These are phyloP conservation scores for Acipenser oxyrinchus DNA, from an alignment of 2,797 vertebrate species.

Conservation along the genomic window DNA sequence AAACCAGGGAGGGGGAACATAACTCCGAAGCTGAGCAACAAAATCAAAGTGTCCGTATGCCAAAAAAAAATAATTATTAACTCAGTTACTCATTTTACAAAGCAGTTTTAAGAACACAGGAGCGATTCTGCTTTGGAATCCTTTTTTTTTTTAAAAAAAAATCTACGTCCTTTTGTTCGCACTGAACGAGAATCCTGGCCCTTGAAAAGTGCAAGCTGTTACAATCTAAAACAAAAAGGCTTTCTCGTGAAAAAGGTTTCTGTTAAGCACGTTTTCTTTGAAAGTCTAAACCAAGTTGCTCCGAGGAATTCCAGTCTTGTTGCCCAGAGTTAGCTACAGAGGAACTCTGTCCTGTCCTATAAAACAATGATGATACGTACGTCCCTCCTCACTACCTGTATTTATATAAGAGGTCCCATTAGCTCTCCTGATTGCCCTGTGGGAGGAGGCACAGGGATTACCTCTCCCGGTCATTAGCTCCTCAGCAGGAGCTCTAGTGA, in stretches of 20 bases:
- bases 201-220: too few relatives aligned
- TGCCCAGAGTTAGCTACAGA: constrained; percentile 28
- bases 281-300: background rate
- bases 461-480: constrained; percentile 53
- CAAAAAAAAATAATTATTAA: background rate
- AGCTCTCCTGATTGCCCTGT: constrained; percentile 51
- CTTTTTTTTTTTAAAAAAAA: background rate
- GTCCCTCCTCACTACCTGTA: constrained; percentile 49
- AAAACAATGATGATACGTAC: constrained; percentile 31
- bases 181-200: background rate
- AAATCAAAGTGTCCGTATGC: background rate
- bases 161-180: background rate
- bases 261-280: background rate
- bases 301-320: constrained; percentile 11
- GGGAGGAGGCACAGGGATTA: constrained; percentile 72
- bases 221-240: background rate
- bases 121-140: background rate
- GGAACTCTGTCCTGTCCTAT: background rate
- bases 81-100: background rate
- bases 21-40: constrained; percentile 3
- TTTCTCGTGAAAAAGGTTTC: background rate
- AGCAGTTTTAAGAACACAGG: background rate
- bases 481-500: constrained; percentile 58
- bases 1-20: constrained; percentile 55
- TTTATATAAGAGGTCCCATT: constrained; percentile 67